Percentiles rank a stretch among this genome's conserved stretches.
Conservation (phyloP, 30 jellyfish, hydroid and myxozoan genomes). For the Hydractinia echinata region DNA sequence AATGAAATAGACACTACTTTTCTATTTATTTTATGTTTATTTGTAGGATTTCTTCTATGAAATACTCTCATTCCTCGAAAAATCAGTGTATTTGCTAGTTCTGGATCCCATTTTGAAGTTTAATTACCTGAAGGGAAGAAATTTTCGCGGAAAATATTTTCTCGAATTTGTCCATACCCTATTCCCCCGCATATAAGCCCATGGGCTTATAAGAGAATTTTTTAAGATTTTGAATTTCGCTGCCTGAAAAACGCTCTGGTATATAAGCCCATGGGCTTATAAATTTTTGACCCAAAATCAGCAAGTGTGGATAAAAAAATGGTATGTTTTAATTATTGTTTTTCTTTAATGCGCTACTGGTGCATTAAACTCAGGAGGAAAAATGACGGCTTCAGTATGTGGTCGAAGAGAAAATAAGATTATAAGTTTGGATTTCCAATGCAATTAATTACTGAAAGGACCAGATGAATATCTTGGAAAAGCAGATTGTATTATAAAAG, state of each 20-base stretch:
- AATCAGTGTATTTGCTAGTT: too few species aligned
- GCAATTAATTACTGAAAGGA: conserved; percentile 2
- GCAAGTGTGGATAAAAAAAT: conserved; percentile 8
- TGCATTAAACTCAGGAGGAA: conserved; percentile 9
- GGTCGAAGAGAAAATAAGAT: conserved; percentile 4
- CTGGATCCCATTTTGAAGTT: too few species aligned
- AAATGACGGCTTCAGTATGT: conserved; percentile 5
- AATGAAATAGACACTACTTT: not conserved
- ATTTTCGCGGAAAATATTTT: too few species aligned
- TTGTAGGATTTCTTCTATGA: too few species aligned
- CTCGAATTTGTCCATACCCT: not conserved
- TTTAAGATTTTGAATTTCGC: conserved; percentile 4
- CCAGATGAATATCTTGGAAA: conserved; percentile 9
- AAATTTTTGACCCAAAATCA: conserved; percentile 6
- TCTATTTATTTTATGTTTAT: too few species aligned
- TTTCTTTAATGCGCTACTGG: conserved; percentile 16
- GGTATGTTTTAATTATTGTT: not conserved
- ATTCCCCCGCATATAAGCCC: conserved; percentile 1
- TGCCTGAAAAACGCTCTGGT: conserved; percentile 7
- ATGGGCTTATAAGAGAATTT: conserved; percentile 2
- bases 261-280: conserved; percentile 13
- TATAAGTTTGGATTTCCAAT: not conserved
- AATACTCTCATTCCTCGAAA: too few species aligned
- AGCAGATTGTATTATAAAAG: not conserved
- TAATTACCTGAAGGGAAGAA: too few species aligned